Evolutionary conservation across 2,888 invertebrate genomes (phyloP).

Genomic region (Lepetodrilus schrolli): DNA sequence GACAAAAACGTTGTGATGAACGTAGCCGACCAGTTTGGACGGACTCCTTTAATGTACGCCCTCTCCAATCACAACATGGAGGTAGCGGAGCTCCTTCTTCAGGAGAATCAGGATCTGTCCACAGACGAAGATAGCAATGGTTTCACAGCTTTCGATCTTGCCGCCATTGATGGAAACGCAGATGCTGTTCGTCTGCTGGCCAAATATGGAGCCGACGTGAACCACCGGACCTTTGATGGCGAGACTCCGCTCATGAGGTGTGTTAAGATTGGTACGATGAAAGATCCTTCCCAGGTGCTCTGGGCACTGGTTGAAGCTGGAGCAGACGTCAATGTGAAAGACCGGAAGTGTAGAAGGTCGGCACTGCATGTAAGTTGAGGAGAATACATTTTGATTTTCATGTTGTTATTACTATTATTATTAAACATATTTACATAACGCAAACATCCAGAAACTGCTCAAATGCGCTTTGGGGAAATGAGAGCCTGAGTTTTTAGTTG

Average conservation of each 20-base stretch:
- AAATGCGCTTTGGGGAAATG: too few relatives aligned
- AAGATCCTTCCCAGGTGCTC: neutral
- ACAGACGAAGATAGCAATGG: slow-evolving; percentile 57
- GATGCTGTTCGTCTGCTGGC: slow-evolving; percentile 53
- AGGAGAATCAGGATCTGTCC: slow-evolving; percentile 35
- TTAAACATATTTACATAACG: too few relatives aligned
- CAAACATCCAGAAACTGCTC: too few relatives aligned
- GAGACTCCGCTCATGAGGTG: slow-evolving; percentile 63
- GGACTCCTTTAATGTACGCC: slow-evolving; percentile 12
- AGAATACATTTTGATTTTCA: neutral
- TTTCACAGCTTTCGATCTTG: slow-evolving; percentile 59
- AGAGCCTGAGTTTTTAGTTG: too few relatives aligned
- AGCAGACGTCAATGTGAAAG: slow-evolving; percentile 52
- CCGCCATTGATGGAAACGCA: slow-evolving; percentile 54
- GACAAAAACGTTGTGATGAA: neutral
- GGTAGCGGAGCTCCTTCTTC: slow-evolving; percentile 56
- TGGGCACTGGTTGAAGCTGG: slow-evolving; percentile 49
- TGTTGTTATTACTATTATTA: too few relatives aligned
- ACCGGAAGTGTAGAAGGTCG: slow-evolving; percentile 55
- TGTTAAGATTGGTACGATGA: neutral
- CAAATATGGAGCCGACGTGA: slow-evolving; percentile 52
- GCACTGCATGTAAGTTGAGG: slow-evolving; percentile 58
- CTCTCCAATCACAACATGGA: slow-evolving; percentile 44
- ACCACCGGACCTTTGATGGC: slow-evolving; percentile 53
- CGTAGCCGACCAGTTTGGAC: neutral